Conservation (phyloP, 2,113 vertebrate species). For the Clarias gariepinus region DNA sequence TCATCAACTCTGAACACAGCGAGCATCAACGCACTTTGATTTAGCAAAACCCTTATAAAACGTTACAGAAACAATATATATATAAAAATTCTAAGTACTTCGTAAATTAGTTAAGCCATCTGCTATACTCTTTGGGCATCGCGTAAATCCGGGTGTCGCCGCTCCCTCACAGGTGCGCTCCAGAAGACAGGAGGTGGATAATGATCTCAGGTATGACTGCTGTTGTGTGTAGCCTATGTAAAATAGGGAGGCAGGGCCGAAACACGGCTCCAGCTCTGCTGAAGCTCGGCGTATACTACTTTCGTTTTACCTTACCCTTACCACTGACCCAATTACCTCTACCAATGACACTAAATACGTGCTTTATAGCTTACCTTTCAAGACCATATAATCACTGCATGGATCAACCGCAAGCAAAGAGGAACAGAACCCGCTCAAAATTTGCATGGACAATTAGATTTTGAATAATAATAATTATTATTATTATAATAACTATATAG, state of each 20-base stretch:
- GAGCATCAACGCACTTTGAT: neutral
- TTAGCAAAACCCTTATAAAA: neutral
- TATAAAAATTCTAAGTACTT: neutral
- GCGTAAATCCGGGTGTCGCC: slow-evolving; percentile 37
- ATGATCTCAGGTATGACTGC: slow-evolving; percentile 46
- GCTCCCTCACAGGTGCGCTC: slow-evolving; percentile 41
- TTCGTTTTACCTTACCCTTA: slow-evolving; percentile 49
- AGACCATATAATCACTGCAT: neutral
- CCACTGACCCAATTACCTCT: slow-evolving; percentile 52
- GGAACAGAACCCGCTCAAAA: neutral
- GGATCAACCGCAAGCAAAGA: neutral
- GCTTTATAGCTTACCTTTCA: neutral
- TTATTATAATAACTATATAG: neutral
- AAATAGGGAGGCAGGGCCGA: slow-evolving; percentile 56
- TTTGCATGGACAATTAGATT: neutral
- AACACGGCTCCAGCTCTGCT: slow-evolving; percentile 38
- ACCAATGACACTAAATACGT: slow-evolving; percentile 44
- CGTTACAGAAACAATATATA: neutral
- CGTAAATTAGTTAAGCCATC: neutral
- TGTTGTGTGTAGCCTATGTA: slow-evolving; percentile 39
- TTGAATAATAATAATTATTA: neutral
- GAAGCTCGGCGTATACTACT: slow-evolving; percentile 29
- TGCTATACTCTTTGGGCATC: neutral
- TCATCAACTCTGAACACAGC: slow-evolving; percentile 33
- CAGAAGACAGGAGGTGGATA: slow-evolving; percentile 29